Evolutionary conservation across 2,113 vertebrate genomes (phyloP), one percentile per base, ranked within the genome.

Genomic region (Orycteropus afer): DNA sequence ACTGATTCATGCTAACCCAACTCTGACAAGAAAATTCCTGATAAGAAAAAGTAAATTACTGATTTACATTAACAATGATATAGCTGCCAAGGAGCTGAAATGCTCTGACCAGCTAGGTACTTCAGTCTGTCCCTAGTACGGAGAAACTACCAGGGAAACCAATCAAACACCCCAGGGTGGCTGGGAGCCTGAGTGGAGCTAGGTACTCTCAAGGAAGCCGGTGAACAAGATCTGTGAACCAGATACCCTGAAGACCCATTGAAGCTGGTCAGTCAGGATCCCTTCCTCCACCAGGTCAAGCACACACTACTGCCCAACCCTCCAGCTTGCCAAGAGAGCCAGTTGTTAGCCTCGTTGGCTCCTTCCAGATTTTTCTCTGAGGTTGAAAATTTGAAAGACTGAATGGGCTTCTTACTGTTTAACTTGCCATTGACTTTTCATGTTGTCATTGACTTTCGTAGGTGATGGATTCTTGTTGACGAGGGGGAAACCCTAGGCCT

Each of bases 261-360:
- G 67, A 5, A 27, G 29, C 29, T 40, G 57, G 49, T 25, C 12
- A 29, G 61, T 45, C 18, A 57, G 93, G 80, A 57, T 47, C 23
- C 55, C 81, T 3, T 0, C n/a, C 49, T 85, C 51, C 27, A 1
- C 6, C 7, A 45, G 61, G 59, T 9, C 55, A 42, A 14, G 1
- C 2, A 27, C 17, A 23, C 13, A 12, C 5, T 2, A 55, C 8
- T 5, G 32, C 34, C 27, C 1, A n/a, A 0, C 15, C 10, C 11
- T 11, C 57, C 25, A 37, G 37, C 22, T 49, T 8, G 1, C 23
- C 6, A 0, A 10, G 59, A n/a, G 17, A 34, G 81, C 59, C 32
- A 37, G 93, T 32, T 7, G 0, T 4, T 79, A 40, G 61, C n/a
- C 22, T 69, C 59, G 34, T 14, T 4, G 25, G 3, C 2, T 15